phyloP scores from a whole-genome alignment of 2,888 invertebrate genomes.

The Argyra leucocephala region DNA sequence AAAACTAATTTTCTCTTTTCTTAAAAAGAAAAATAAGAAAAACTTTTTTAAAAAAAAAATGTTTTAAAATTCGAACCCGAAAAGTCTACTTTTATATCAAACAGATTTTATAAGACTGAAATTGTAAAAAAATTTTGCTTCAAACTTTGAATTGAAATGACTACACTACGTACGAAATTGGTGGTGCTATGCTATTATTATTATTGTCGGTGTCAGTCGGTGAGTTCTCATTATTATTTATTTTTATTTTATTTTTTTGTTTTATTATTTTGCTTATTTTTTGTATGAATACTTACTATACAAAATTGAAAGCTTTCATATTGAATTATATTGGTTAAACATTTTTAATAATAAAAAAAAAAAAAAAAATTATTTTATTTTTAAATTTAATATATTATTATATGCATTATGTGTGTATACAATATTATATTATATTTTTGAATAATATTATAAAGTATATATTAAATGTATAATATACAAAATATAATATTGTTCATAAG shows the following conservation, averaged over 20 bases:
- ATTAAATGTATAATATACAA: no score
- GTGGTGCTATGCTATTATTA: background rate
- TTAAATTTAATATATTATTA: no score
- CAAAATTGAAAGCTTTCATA: background rate
- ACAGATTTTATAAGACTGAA: conserved; percentile 4
- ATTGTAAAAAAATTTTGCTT: background rate
- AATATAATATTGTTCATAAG: no score
- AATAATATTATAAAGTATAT: no score
- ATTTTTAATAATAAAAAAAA: no score
- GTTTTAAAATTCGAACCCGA: background rate
- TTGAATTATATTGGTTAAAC: no score
- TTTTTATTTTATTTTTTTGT: background rate
- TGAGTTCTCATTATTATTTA: background rate
- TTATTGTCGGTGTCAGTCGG: background rate
- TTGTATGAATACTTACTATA: no score
- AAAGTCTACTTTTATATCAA: background rate
- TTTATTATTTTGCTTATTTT: background rate
- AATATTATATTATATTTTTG: no score
- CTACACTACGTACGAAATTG: background rate
- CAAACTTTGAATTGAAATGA: no score
- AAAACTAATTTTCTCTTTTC: no score
- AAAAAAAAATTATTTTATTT: no score
- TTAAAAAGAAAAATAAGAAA: background rate
- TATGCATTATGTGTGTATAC: no score
- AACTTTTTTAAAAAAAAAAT: background rate